Conservation (phyloP, 2,888 invertebrate species). For the Trisateles emortualis region DNA sequence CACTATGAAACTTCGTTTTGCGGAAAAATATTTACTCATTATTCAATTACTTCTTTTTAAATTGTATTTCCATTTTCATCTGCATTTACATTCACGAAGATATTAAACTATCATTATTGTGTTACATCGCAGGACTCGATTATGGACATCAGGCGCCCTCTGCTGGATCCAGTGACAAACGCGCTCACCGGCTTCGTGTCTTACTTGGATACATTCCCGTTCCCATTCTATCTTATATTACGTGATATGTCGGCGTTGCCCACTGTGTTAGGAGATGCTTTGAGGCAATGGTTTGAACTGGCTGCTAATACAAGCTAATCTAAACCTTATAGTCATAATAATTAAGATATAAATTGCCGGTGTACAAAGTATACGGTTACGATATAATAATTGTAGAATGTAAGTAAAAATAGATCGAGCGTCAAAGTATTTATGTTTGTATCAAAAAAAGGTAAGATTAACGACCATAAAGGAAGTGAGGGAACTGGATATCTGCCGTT, state of each 20-base stretch:
- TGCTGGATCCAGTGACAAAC: constrained; percentile 90
- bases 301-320: constrained; percentile 88
- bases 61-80: too few species aligned
- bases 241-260: constrained; percentile 96
- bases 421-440: too few species aligned
- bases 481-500: too few species aligned
- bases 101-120: too few species aligned
- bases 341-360: background rate
- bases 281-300: constrained; percentile 99
- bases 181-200: constrained; percentile 89
- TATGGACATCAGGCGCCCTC: constrained; percentile 93
- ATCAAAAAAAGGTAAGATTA: too few species aligned
- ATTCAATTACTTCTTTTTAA: too few species aligned
- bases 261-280: constrained; percentile 96
- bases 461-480: too few species aligned
- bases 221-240: constrained; percentile 98
- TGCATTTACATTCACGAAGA: too few species aligned
- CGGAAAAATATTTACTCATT: too few species aligned
- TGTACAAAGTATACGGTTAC: background rate
- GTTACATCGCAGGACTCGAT: constrained; percentile 92
- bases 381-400: too few species aligned
- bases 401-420: too few species aligned
- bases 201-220: constrained; percentile 98
- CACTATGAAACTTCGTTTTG: too few species aligned
- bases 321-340: background rate